Conservation (phyloP, 2,888 invertebrate species). For the Psylliodes chrysocephalus region DNA sequence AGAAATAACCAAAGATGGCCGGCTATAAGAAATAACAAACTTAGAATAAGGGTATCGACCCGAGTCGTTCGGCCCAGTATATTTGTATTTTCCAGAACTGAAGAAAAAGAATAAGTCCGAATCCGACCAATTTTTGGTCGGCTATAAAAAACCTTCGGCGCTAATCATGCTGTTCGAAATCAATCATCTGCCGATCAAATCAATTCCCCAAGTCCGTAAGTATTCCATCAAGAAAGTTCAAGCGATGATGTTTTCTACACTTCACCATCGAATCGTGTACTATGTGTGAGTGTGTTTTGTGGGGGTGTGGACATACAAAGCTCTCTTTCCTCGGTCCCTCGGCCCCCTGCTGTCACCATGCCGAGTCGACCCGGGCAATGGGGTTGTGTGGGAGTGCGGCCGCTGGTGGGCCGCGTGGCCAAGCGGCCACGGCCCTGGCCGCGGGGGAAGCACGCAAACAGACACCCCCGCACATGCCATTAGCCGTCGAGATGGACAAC, state of each 20-base stretch:
- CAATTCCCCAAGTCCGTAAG: neutral
- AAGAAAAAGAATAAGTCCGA: too few relatives aligned
- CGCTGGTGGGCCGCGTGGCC: conserved; percentile 6
- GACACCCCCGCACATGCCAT: conserved; percentile 19
- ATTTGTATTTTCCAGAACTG: too few relatives aligned
- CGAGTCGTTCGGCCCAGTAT: too few relatives aligned
- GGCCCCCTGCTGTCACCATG: neutral
- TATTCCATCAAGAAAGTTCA: neutral
- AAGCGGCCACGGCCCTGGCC: neutral
- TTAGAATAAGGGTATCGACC: too few relatives aligned
- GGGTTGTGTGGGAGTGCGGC: conserved; percentile 9
- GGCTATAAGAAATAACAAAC: too few relatives aligned
- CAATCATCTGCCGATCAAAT: neutral
- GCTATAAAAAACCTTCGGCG: too few relatives aligned
- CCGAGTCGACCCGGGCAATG: conserved; percentile 3
- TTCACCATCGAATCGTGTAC: neutral
- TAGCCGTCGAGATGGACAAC: neutral
- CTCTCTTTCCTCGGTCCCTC: neutral
- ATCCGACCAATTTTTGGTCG: too few relatives aligned
- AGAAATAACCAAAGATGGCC: too few relatives aligned
- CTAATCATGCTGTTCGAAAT: neutral
- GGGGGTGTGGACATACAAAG: conserved; percentile 11
- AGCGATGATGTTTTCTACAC: neutral
- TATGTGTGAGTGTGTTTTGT: conserved; percentile 10
- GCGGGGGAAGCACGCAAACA: conserved; percentile 20